A percentile compares a stretch with the other conserved stretches of the same genome.
Conservation (phyloP, 2,797 vertebrate species). For the Pteronotus mesoamericanus region DNA sequence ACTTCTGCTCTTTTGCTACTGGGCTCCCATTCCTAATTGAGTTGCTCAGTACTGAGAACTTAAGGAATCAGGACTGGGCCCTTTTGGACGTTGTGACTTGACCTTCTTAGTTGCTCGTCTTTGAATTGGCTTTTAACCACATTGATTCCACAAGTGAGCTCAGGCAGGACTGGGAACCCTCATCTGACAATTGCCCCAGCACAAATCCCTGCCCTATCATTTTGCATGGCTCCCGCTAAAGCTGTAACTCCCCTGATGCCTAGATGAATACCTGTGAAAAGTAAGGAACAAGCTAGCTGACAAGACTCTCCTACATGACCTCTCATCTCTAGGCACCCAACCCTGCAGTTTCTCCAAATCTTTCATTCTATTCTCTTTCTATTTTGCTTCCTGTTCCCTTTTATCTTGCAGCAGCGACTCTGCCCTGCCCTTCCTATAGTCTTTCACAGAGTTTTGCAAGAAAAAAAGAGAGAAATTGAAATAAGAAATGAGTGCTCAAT, state of each 20-base stretch:
- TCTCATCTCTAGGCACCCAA: neutral
- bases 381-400: neutral
- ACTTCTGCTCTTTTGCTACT: neutral
- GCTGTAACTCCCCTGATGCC: neutral
- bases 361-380: neutral
- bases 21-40: neutral
- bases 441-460: neutral
- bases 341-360: neutral
- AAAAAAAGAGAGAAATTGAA: slow-evolving; percentile 1
- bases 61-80: neutral
- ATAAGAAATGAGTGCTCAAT: neutral
- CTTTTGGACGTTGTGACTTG: neutral
- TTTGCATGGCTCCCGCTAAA: neutral
- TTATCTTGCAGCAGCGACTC: neutral
- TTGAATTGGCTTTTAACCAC: neutral
- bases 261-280: neutral
- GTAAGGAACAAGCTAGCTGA: neutral
- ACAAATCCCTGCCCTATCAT: neutral
- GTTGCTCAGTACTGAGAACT: neutral
- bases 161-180: neutral
- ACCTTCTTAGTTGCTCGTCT: neutral
- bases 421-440: neutral
- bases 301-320: neutral
- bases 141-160: neutral
- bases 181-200: neutral